Evolutionary conservation across 2,888 invertebrate genomes (phyloP).

Genomic region (Caenorhabditis japonica): DNA sequence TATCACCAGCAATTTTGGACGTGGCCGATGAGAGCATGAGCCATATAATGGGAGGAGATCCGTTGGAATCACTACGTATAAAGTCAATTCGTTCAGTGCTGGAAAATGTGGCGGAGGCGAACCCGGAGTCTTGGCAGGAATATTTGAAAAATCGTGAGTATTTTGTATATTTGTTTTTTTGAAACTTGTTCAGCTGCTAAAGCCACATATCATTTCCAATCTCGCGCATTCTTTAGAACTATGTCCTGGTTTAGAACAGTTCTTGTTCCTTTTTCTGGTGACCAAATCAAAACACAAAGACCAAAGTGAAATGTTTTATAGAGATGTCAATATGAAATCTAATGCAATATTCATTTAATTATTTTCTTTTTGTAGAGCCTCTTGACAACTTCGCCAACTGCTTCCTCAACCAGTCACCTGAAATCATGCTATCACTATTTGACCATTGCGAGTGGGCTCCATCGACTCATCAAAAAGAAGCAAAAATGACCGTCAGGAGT

Average conservation of each 20-base stretch:
- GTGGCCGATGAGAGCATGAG: constrained; percentile 15
- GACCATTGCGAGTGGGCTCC: constrained; percentile 8
- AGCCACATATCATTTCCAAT: constrained; percentile 9
- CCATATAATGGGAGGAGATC: constrained; percentile 23
- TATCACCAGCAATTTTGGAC: constrained; percentile 5
- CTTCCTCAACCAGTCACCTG: constrained; percentile 11
- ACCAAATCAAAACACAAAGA: too few relatives aligned
- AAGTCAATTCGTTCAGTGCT: constrained; percentile 10
- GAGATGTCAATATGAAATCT: too few relatives aligned
- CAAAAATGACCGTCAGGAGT: neutral
- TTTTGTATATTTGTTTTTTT: constrained; percentile 6
- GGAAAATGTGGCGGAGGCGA: neutral
- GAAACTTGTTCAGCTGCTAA: constrained; percentile 7
- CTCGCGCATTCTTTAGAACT: too few relatives aligned
- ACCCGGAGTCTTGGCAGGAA: neutral
- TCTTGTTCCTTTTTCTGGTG: too few relatives aligned
- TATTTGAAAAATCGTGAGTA: constrained; percentile 15
- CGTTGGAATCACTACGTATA: constrained; percentile 6
- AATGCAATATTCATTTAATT: too few relatives aligned
- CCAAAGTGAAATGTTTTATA: too few relatives aligned
- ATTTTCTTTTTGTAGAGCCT: neutral
- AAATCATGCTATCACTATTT: constrained; percentile 20
- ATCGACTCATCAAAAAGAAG: neutral
- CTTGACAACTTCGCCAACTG: constrained; percentile 19
- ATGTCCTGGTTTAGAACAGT: too few relatives aligned